These are phyloP conservation scores for Drosophila villosipedis DNA, from an alignment of 2,888 invertebrate species.

Conservation along the genomic window DNA sequence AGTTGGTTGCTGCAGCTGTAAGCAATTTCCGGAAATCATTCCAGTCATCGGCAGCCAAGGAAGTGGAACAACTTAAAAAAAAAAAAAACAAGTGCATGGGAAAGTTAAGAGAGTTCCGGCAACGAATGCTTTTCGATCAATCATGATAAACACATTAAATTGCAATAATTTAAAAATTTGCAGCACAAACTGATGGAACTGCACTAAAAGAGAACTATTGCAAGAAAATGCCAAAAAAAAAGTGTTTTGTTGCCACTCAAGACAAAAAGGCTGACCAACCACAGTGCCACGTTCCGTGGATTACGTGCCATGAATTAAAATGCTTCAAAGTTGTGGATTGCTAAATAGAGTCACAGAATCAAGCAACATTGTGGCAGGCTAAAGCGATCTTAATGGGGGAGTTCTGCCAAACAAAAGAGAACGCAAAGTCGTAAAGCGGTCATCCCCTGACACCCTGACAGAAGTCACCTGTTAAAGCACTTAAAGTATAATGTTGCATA, in stretches of 20 bases:
- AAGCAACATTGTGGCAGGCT: constrained; percentile 23
- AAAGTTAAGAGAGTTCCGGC: constrained; percentile 4
- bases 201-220: neutral
- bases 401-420: constrained; percentile 19
- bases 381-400: constrained; percentile 32
- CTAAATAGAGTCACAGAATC: constrained; percentile 18
- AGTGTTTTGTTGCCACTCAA: constrained; percentile 37
- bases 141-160: constrained; percentile 5
- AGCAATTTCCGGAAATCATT: constrained; percentile 40
- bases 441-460: constrained; percentile 8
- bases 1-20: constrained; percentile 41
- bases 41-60: constrained; percentile 32
- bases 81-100: constrained; percentile 21
- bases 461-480: constrained; percentile 43
- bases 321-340: constrained; percentile 22
- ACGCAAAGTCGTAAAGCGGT: constrained; percentile 35
- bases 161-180: constrained; percentile 1
- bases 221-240: neutral
- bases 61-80: neutral
- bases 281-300: constrained; percentile 50
- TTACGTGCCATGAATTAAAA: constrained; percentile 42
- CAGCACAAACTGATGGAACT: neutral
- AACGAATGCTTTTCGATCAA: constrained; percentile 6
- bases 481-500: constrained; percentile 39
- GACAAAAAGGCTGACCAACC: constrained; percentile 41